Percentiles rank a stretch among this genome's conserved stretches.
These are phyloP conservation scores for Zaprionus obscuricornis DNA, from an alignment of 2,888 invertebrate species.

Conservation along the genomic window DNA sequence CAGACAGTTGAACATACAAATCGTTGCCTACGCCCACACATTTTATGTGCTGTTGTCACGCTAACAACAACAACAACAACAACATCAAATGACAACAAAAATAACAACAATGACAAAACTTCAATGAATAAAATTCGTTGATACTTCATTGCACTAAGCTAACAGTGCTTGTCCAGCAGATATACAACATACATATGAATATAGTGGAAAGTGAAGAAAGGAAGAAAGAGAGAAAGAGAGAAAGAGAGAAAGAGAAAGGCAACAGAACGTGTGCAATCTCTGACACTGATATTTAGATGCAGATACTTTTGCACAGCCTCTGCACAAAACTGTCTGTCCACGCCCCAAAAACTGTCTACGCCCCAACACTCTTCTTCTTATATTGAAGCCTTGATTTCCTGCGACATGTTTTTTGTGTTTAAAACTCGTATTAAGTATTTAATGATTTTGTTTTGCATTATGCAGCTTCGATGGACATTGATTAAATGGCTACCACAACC, in stretches of 20 bases:
- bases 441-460: constrained; percentile 72
- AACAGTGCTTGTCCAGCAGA: constrained; percentile 35
- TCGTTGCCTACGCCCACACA: constrained; percentile 61
- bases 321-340: constrained; percentile 44
- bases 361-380: background rate
- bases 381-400: constrained; percentile 51
- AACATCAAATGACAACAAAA: constrained; percentile 42
- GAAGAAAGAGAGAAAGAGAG: background rate
- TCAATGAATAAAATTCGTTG: constrained; percentile 70
- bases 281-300: constrained; percentile 51
- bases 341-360: constrained; percentile 39
- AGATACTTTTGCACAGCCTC: constrained; percentile 23
- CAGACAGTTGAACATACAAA: constrained; percentile 27
- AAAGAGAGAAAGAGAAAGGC: constrained; percentile 2
- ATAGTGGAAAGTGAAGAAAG: background rate
- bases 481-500: constrained; percentile 54
- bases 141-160: constrained; percentile 70
- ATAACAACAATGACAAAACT: constrained; percentile 28
- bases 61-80: constrained; percentile 25
- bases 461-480: constrained; percentile 54
- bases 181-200: no score
- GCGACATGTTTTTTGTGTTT: constrained; percentile 61
- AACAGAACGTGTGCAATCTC: constrained; percentile 60
- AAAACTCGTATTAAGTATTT: constrained; percentile 61
- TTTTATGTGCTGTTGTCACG: constrained; percentile 34